Evolutionary conservation across 1,140 invertebrate genomes (phyloP).

Genomic region (Aphaenogaster ashmeadi): DNA sequence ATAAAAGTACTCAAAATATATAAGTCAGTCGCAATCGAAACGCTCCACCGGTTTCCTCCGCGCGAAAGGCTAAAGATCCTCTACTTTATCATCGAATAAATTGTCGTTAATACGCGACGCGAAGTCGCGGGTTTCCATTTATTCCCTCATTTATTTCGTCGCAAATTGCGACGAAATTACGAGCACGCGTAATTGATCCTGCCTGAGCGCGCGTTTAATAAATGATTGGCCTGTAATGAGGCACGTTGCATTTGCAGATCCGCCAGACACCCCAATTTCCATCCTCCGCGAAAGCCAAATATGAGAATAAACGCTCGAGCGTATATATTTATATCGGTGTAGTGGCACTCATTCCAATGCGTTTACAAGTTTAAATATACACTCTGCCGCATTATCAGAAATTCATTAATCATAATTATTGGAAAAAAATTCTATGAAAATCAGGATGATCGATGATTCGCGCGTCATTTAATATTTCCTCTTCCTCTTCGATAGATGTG

Average conservation of each 20-base stretch:
- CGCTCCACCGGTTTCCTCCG: slow-evolving; percentile 30
- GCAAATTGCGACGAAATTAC: slow-evolving; percentile 29
- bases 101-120: slow-evolving; percentile 31
- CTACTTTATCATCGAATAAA: slow-evolving; percentile 55
- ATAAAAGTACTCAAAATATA: background rate
- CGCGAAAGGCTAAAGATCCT: background rate
- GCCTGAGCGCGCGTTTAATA: background rate
- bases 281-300: background rate
- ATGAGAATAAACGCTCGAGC: background rate
- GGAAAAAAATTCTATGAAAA: background rate
- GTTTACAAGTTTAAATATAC: slow-evolving; percentile 23
- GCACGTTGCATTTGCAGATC: slow-evolving; percentile 9
- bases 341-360: background rate
- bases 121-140: slow-evolving; percentile 6
- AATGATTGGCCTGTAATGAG: background rate
- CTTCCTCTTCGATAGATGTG: background rate
- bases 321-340: background rate
- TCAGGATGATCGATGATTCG: background rate
- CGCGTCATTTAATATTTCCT: background rate
- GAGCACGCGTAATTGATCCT: slow-evolving; percentile 16
- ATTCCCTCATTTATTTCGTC: background rate
- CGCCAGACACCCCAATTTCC: background rate
- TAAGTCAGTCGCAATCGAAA: slow-evolving; percentile 29
- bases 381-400: background rate
- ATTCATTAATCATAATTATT: slow-evolving; percentile 1